phyloP scores from a whole-genome alignment of 2,113 vertebrate species.

The Anser brachyrhynchus region DNA sequence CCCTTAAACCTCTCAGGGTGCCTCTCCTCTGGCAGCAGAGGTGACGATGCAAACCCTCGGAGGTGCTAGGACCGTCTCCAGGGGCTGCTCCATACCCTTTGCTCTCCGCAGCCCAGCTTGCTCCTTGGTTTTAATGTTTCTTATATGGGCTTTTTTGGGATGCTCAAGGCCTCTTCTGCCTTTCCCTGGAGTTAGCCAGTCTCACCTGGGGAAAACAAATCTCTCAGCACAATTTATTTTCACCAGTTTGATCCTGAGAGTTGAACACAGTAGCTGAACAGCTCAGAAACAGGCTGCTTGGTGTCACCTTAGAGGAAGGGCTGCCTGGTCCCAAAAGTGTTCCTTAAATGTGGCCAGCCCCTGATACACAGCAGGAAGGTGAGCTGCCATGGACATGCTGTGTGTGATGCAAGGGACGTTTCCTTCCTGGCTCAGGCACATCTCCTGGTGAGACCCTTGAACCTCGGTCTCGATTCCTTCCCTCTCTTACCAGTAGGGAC shows the following conservation, averaged over 20 bases:
- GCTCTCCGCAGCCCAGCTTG: background rate
- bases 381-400: background rate
- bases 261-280: background rate
- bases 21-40: background rate
- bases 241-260: background rate
- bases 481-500: no score
- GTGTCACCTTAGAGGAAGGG: background rate
- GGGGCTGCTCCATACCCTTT: background rate
- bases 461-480: background rate
- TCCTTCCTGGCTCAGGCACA: background rate
- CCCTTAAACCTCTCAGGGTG: background rate
- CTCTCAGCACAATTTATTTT: background rate
- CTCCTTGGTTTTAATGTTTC: background rate
- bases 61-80: background rate
- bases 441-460: background rate
- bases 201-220: background rate
- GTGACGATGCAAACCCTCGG: background rate
- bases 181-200: background rate
- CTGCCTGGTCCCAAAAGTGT: rapidly evolving
- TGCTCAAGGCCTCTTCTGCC: background rate
- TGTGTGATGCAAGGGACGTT: background rate
- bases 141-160: background rate
- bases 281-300: background rate
- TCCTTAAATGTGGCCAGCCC: background rate
- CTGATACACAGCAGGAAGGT: rapidly evolving